Evolutionary conservation across 1,140 invertebrate species (phyloP), one percentile per base, ranked within the genome.

Genomic region (Zaprionus ghesquierei): DNA sequence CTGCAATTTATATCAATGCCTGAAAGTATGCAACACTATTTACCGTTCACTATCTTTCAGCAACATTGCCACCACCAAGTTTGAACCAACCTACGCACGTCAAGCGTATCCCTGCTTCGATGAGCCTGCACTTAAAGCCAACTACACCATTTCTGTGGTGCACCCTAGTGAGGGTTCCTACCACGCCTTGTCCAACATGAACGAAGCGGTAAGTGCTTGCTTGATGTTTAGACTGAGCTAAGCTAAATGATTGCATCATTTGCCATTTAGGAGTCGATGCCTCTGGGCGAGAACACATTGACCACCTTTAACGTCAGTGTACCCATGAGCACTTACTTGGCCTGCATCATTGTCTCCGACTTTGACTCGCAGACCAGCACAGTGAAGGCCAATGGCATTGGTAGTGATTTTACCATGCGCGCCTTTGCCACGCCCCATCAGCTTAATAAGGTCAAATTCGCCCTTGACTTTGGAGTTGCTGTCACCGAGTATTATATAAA

Each of bases 31-130:
- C 69, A 8, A 46, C n/a, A 22, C 33, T 65, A 13, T 46, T 8
- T 9, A 18, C 18, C 5, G 29, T 15, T 18, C n/a, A 18, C 8
- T 5, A 12, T 38, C 15, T 49, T 33, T 0, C 84, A 98, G 97
- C 77, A 94, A 93, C 56, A 95, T 98, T 79, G 97, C 97, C 8
- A 97, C 97, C 0, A 96, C 97, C 0, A 98, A 99, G 93, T 98
- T 99, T 90, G 96, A 99, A 84, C 96, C 98, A 1, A 98, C 97
- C 1, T 97, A 98, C 93, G 98, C 98, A 0, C 94, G 98, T 35
- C 95, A 97, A 92, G 96, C 96, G 0, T 99, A 98, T 79, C 98
- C 98, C 0, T 99, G 98, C 91, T 98, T 98, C 90, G 98, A 99
- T 93, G 98, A 99, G 91, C 98, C 98, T 0, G 94, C 95, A 22